Conservation (phyloP, 2,797 vertebrate genomes). For the Pygocentrus nattereri region DNA sequence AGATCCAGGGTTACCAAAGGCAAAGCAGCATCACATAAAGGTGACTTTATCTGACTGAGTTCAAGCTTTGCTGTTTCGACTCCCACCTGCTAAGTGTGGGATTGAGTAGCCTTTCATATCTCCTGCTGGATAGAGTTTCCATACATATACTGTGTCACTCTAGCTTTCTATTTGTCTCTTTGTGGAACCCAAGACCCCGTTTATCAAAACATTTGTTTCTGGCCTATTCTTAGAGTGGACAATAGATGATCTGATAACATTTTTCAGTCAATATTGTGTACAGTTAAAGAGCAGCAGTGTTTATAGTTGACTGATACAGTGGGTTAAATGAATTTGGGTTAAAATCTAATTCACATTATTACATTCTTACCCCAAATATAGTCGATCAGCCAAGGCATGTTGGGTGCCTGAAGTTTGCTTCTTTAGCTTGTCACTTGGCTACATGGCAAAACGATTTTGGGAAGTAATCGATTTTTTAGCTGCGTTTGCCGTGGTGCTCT, state of each 20-base stretch:
- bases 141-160: constrained; percentile 43
- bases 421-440: background rate
- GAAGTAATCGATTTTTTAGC: no score
- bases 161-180: constrained; percentile 39
- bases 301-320: background rate
- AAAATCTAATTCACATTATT: background rate
- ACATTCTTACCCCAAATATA: background rate
- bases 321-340: background rate
- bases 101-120: constrained; percentile 50
- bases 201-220: constrained; percentile 52
- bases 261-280: background rate
- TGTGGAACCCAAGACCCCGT: constrained; percentile 47
- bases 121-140: constrained; percentile 50
- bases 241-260: constrained; percentile 36
- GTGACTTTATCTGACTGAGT: constrained; percentile 24
- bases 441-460: background rate
- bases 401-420: background rate
- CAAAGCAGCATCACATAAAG: constrained; percentile 27
- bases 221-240: constrained; percentile 18
- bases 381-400: background rate
- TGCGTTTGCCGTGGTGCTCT: no score
- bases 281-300: background rate
- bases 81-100: constrained; percentile 50
- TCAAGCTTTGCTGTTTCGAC: constrained; percentile 30
- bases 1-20: background rate